Base-by-base conservation (phyloP, 2,888 invertebrate species). In the Dysmachus trigonus region DNA sequence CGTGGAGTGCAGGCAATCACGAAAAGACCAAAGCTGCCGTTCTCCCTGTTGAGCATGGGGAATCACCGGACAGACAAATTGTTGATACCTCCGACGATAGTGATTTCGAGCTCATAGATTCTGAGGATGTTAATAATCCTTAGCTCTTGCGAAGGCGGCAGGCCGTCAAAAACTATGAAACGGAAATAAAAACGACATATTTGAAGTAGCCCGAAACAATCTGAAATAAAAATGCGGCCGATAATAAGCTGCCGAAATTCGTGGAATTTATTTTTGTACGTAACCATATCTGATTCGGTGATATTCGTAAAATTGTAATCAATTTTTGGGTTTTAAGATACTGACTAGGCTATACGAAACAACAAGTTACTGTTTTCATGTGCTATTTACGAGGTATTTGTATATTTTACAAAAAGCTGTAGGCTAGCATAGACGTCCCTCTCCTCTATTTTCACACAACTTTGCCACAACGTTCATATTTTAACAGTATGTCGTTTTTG, bases 51-150 rank as follows among this genome's bases (percentile, higher is more conserved):
- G 47, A 77, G 35, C 41, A 22, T 0, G 77, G 41, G 5, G 27
- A 41, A 47, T 31, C 62, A 31, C 15, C 30, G 8, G 71, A 27
- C 27, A 83, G 53, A n/a, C 38, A 72, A n/a, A 41, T 15, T 7
- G 41, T 35, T 2, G 87, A 87, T 31, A 83, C 91, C 85, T 90
- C 91, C 5, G 91, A 91, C 27, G 91, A 92, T 86, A 92, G 92
- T 88, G 92, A 92, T 88, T 92, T 92, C 88, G 92, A 92, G 89
- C 90, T 92, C 88, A 89, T 92, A 53, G 90, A 90, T 88, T 89
- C 90, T 86, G 92, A 92, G 85, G 92, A 92, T 81, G 73, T 88
- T 22, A 87, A 86, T 76, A 74, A 71, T 74, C 62, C 85, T 74
- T 86, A 87, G 82, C 35, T 81, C 10, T 82, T 85, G 62, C 74